Conservation (phyloP, 2,797 vertebrate genomes). For the Sciurus vulgaris region DNA sequence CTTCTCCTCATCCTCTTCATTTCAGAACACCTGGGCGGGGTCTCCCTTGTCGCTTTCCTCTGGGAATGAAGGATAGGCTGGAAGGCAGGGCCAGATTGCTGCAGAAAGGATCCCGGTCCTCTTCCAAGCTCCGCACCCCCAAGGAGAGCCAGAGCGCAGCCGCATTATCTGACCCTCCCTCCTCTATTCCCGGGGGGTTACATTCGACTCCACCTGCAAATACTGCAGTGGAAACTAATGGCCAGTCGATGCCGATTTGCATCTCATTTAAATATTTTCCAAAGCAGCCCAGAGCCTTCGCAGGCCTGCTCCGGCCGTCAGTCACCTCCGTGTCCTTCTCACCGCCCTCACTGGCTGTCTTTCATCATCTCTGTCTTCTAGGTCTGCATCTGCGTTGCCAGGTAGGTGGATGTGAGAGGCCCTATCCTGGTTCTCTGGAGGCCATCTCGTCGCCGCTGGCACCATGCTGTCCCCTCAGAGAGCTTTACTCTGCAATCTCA, state of each 20-base stretch:
- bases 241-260: slow-evolving; percentile 45
- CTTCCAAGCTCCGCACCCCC: slow-evolving; percentile 18
- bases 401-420: slow-evolving; percentile 69
- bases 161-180: slow-evolving; percentile 68
- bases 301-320: not conserved
- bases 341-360: slow-evolving; percentile 11
- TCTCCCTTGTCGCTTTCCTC: not conserved
- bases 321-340: slow-evolving; percentile 69
- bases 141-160: slow-evolving; percentile 56
- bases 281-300: not conserved
- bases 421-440: slow-evolving; percentile 46
- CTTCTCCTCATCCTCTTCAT: not conserved
- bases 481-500: slow-evolving; percentile 89
- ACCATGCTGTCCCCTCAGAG: slow-evolving; percentile 89
- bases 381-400: slow-evolving; percentile 71
- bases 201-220: slow-evolving; percentile 71
- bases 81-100: not conserved
- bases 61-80: not conserved
- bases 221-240: slow-evolving; percentile 75
- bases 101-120: not conserved
- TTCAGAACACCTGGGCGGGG: slow-evolving; percentile 56
- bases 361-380: slow-evolving; percentile 64
- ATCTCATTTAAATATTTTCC: slow-evolving; percentile 60
- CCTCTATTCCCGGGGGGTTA: slow-evolving; percentile 46
- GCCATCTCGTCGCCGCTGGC: not conserved